A percentile compares a stretch with the other conserved stretches of the same genome.
Evolutionary conservation across 2,888 invertebrate species (phyloP).

Genomic region (Steinernema carpocapsae): DNA sequence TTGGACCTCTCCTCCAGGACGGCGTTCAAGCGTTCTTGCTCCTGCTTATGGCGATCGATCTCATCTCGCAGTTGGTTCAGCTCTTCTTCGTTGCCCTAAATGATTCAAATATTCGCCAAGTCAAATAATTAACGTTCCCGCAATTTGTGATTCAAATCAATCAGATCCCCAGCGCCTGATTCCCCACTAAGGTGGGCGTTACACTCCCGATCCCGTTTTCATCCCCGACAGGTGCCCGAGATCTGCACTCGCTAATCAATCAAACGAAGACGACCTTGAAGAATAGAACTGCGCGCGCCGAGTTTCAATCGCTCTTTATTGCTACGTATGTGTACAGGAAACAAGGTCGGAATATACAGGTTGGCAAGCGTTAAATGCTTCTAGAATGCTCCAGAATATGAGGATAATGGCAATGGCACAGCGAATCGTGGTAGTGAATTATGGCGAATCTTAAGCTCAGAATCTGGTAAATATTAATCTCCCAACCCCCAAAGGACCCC

Average conservation of each 20-base stretch:
- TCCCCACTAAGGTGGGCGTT: background rate
- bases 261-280: slow-evolving; percentile 18
- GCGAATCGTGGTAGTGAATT: background rate
- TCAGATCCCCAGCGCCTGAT: background rate
- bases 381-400: slow-evolving; percentile 4
- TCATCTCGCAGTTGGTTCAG: slow-evolving; percentile 20
- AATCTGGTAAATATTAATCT: background rate
- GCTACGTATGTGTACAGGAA: slow-evolving; percentile 10
- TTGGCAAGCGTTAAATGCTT: slow-evolving; percentile 2
- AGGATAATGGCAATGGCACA: background rate
- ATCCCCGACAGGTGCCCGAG: slow-evolving; percentile 1
- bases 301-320: slow-evolving; percentile 23
- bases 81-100: slow-evolving; percentile 4
- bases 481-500: too few species aligned
- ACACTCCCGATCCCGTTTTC: slow-evolving; percentile 26
- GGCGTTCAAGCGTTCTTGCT: background rate
- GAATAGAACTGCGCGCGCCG: background rate
- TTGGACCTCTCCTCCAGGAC: too few species aligned
- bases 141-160: slow-evolving; percentile 25
- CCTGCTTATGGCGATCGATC: background rate
- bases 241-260: slow-evolving; percentile 13
- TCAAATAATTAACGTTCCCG: slow-evolving; percentile 31
- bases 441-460: background rate
- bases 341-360: background rate
- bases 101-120: slow-evolving; percentile 3